These are phyloP conservation scores for Antigone vipio DNA, from an alignment of 2,113 vertebrate species.

Conservation along the genomic window DNA sequence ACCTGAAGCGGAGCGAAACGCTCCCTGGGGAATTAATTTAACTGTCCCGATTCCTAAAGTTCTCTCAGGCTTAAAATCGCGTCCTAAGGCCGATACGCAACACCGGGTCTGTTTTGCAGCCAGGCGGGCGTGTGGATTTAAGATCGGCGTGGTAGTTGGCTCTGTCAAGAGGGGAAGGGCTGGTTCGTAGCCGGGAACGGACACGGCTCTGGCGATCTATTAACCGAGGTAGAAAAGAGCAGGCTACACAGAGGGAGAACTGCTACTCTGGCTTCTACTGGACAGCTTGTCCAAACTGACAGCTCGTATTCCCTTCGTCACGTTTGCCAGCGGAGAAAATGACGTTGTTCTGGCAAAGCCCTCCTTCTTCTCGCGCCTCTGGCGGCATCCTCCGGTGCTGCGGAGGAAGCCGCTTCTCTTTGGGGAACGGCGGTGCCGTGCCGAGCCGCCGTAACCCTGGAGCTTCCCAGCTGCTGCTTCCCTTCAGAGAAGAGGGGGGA, in stretches of 20 bases:
- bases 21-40: not conserved
- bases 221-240: not conserved
- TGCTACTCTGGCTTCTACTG: slow-evolving; percentile 40
- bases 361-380: not conserved
- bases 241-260: not conserved
- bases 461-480: not conserved
- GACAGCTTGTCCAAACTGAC: not conserved
- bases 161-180: not conserved
- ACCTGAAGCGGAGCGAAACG: not conserved
- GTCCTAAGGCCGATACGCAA: rapidly evolving
- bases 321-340: not conserved
- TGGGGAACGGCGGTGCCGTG: not conserved
- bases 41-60: not conserved
- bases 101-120: not conserved
- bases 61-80: not conserved
- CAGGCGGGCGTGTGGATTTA: rapidly evolving
- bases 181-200: not conserved
- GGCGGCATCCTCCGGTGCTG: not conserved
- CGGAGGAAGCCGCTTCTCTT: not conserved
- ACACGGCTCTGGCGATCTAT: not conserved
- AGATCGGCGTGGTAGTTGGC: not conserved
- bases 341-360: not conserved
- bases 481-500: slow-evolving; percentile 21
- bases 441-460: not conserved
- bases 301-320: not conserved